Evolutionary conservation across 2,888 invertebrate species (phyloP).

Genomic region (Argyresthia goedartella): DNA sequence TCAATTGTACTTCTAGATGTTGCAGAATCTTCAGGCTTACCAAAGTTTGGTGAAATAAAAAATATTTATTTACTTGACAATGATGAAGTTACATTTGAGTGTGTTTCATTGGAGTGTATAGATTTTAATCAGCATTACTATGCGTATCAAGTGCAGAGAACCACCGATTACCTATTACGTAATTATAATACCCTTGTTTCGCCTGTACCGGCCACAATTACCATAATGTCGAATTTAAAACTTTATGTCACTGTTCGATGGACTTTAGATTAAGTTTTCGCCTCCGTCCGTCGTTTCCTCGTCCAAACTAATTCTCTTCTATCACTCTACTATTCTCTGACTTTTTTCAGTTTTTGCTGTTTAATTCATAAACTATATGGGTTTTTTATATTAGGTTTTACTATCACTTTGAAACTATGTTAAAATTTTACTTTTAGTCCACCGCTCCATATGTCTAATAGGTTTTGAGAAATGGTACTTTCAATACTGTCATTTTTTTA

Average conservation of each 20-base stretch:
- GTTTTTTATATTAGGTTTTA: too few relatives aligned
- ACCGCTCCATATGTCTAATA: too few relatives aligned
- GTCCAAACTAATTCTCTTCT: too few relatives aligned
- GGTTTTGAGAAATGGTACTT: too few relatives aligned
- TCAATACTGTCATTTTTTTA: too few relatives aligned
- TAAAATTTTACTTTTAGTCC: too few relatives aligned
- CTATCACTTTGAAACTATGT: too few relatives aligned
- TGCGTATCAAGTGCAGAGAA: not conserved
- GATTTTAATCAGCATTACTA: not conserved
- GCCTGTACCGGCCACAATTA: not conserved
- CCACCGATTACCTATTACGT: not conserved
- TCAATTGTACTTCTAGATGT: not conserved
- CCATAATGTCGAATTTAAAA: not conserved
- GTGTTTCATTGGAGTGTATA: not conserved
- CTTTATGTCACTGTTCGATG: not conserved
- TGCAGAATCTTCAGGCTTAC: not conserved
- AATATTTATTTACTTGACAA: not conserved
- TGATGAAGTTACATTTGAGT: not conserved
- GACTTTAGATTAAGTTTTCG: too few relatives aligned
- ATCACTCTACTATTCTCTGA: too few relatives aligned
- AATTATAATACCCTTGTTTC: not conserved
- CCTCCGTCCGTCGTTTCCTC: too few relatives aligned
- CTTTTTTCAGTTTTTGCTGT: too few relatives aligned
- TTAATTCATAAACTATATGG: too few relatives aligned
- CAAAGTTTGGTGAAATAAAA: not conserved